Evolutionary conservation across 2,888 invertebrate genomes (phyloP).

Genomic region (Geophilus truncorum): DNA sequence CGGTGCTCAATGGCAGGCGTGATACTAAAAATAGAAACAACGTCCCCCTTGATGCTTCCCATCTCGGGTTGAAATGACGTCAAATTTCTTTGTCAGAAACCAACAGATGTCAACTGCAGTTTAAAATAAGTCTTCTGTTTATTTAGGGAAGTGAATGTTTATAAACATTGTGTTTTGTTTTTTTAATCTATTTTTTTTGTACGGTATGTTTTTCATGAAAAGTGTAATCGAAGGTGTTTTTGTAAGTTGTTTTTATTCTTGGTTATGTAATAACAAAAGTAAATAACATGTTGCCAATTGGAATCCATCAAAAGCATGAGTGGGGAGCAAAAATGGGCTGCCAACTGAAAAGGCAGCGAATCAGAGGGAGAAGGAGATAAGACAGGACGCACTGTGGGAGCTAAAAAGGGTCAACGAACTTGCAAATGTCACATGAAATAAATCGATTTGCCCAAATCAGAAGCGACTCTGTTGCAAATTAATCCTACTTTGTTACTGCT

Average conservation of each 20-base stretch:
- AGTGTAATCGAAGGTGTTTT: too few relatives aligned
- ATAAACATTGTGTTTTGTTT: too few relatives aligned
- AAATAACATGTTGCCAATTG: background rate
- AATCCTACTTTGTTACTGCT: too few relatives aligned
- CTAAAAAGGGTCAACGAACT: background rate
- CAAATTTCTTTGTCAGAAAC: background rate
- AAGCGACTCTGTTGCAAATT: too few relatives aligned
- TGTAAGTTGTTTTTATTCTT: background rate
- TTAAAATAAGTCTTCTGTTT: background rate
- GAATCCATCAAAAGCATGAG: background rate
- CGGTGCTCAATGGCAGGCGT: background rate
- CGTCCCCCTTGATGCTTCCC: background rate
- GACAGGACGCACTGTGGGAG: background rate
- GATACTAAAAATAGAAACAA: background rate
- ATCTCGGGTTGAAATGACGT: background rate
- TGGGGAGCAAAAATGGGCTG: background rate
- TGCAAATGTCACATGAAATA: background rate
- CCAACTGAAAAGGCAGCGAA: background rate
- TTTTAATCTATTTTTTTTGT: too few relatives aligned
- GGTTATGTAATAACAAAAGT: background rate
- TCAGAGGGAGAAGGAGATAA: background rate
- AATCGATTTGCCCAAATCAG: background rate
- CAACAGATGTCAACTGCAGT: background rate
- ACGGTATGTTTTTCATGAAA: too few relatives aligned
- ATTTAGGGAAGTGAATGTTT: background rate